These are phyloP conservation scores for Metridium senile DNA, from an alignment of 92 coral and sea anemone genomes.

Conservation along the genomic window DNA sequence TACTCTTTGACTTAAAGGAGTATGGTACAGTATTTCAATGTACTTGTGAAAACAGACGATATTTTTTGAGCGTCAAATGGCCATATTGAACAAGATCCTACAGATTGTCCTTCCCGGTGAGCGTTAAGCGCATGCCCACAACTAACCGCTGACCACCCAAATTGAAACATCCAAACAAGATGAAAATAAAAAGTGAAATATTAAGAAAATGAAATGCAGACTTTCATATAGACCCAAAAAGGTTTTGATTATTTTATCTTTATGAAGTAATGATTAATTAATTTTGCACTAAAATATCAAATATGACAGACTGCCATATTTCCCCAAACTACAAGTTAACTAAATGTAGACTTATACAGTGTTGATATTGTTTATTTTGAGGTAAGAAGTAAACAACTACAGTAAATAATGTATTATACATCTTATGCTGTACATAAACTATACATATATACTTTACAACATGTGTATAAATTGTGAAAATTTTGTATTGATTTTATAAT, in stretches of 20 bases:
- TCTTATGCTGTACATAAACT: no score
- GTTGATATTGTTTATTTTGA: neutral
- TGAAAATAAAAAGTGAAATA: neutral
- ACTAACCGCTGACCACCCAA: slow-evolving; percentile 14
- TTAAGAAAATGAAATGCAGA: neutral
- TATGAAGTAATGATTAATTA: no score
- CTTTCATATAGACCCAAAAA: no score
- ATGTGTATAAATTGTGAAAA: no score
- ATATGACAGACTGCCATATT: no score
- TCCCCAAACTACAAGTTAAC: no score
- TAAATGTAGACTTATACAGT: neutral
- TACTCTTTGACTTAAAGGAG: neutral
- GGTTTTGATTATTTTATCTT: no score
- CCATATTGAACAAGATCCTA: neutral
- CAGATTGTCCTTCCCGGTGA: slow-evolving; percentile 20
- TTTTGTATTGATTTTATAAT: no score
- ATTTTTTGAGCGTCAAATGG: neutral
- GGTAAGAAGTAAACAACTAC: neutral
- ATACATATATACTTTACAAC: no score
- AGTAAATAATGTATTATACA: neutral
- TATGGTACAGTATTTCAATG: slow-evolving; percentile 8
- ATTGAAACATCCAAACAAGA: neutral
- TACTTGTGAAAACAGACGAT: slow-evolving; percentile 18
- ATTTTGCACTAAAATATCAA: neutral
- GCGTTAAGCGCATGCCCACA: slow-evolving; percentile 19